Percentiles rank a stretch among this genome's conserved stretches.
These are phyloP conservation scores for Procavia capensis DNA, from an alignment of 2,113 vertebrate species.

Conservation along the genomic window DNA sequence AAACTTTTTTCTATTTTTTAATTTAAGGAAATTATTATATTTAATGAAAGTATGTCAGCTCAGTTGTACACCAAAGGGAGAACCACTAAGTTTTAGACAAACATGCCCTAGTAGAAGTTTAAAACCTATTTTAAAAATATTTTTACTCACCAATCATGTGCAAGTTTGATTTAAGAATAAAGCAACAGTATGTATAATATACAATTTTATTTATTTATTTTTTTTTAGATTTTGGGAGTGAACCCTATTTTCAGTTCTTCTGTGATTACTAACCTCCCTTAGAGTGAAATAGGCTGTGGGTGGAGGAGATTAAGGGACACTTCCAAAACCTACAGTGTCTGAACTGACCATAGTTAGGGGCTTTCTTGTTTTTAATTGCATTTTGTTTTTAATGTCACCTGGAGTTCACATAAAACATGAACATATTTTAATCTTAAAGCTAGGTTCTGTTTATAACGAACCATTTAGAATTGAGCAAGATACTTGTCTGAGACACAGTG, in stretches of 20 bases:
- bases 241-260: neutral
- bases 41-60: slow-evolving; percentile 69
- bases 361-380: neutral
- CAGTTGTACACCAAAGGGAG: slow-evolving; percentile 53
- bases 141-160: neutral
- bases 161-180: slow-evolving; percentile 59
- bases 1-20: slow-evolving; percentile 65
- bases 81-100: slow-evolving; percentile 23
- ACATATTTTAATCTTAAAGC: neutral
- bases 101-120: neutral
- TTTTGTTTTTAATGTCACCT: neutral
- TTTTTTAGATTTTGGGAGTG: neutral
- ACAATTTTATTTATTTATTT: neutral
- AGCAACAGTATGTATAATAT: neutral
- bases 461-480: neutral
- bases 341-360: neutral
- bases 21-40: slow-evolving; percentile 74
- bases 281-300: neutral
- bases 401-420: neutral
- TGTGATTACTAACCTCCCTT: neutral
- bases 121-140: neutral
- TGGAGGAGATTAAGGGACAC: neutral
- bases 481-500: neutral
- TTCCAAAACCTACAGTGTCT: neutral
- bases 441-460: neutral